Conservation (phyloP, 2,797 vertebrate species). For the Phoeniculus purpureus region DNA sequence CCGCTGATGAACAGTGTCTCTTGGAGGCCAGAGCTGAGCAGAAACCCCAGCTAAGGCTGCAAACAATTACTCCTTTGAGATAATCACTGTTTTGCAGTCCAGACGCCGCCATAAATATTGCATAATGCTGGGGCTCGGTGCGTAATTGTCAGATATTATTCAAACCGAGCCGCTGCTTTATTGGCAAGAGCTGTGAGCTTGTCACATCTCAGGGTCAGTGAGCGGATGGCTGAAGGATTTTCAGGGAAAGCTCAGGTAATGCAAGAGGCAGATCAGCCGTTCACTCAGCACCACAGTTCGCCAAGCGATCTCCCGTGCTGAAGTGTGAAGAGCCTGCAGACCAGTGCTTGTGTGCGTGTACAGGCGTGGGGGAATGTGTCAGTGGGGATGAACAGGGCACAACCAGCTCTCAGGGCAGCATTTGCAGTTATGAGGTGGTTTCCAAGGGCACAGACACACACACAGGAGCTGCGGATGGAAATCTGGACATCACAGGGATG, state of each 20-base stretch:
- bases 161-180: slow-evolving; percentile 31
- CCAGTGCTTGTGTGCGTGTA: rapidly evolving
- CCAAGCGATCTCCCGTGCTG: rapidly evolving
- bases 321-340: rapidly evolving
- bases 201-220: slow-evolving; percentile 14
- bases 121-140: slow-evolving; percentile 52
- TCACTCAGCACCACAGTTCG: neutral
- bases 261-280: neutral
- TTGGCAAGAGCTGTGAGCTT: slow-evolving; percentile 44
- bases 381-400: neutral
- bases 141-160: slow-evolving; percentile 71
- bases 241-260: neutral
- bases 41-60: slow-evolving; percentile 45
- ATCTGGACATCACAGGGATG: rapidly evolving
- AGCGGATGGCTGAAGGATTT: slow-evolving; percentile 27
- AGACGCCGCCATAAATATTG: slow-evolving; percentile 71
- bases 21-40: slow-evolving; percentile 47
- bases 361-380: neutral
- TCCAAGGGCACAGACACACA: neutral
- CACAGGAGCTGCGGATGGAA: rapidly evolving
- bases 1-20: slow-evolving; percentile 50
- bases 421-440: rapidly evolving
- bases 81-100: slow-evolving; percentile 73
- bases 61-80: slow-evolving; percentile 72
- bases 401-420: neutral